Evolutionary conservation across 2,888 invertebrate genomes (phyloP).

Genomic region (Xanthia togata): DNA sequence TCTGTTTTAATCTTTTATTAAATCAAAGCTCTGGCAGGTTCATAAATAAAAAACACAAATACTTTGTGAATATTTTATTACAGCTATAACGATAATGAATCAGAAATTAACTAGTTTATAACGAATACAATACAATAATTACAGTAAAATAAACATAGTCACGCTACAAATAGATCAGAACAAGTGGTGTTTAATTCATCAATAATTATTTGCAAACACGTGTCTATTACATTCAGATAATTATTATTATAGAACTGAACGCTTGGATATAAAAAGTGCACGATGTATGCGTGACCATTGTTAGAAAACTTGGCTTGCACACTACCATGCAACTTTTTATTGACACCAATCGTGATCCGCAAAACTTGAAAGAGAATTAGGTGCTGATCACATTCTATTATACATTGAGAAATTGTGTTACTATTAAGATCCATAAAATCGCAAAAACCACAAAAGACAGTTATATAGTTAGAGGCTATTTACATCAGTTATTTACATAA

Average conservation of each 20-base stretch:
- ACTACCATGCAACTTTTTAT: neutral
- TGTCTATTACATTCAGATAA: conserved; percentile 35
- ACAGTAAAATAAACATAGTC: conserved; percentile 48
- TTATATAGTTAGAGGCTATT: conserved; percentile 58
- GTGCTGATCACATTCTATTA: conserved; percentile 29
- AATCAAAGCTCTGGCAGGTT: neutral
- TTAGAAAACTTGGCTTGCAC: conserved; percentile 7
- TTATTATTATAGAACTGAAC: conserved; percentile 15
- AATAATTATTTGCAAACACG: conserved; percentile 38
- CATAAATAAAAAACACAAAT: conserved; percentile 26
- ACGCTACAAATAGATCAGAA: conserved; percentile 38
- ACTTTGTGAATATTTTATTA: conserved; percentile 63
- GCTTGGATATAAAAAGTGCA: conserved; percentile 8
- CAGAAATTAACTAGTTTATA: conserved; percentile 48
- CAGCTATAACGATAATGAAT: conserved; percentile 48
- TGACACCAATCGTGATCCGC: neutral
- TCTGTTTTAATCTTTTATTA: neutral
- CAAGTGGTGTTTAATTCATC: conserved; percentile 32
- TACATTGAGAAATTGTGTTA: conserved; percentile 32
- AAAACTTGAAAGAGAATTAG: conserved; percentile 23
- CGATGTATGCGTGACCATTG: conserved; percentile 12
- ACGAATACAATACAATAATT: conserved; percentile 61
- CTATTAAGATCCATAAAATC: conserved; percentile 33
- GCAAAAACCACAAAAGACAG: conserved; percentile 44
- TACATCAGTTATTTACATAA: conserved; percentile 70